Evolutionary conservation across 2,888 invertebrate species (phyloP), one percentile per base, ranked within the genome.

Genomic region (Synergus gifuensis): DNA sequence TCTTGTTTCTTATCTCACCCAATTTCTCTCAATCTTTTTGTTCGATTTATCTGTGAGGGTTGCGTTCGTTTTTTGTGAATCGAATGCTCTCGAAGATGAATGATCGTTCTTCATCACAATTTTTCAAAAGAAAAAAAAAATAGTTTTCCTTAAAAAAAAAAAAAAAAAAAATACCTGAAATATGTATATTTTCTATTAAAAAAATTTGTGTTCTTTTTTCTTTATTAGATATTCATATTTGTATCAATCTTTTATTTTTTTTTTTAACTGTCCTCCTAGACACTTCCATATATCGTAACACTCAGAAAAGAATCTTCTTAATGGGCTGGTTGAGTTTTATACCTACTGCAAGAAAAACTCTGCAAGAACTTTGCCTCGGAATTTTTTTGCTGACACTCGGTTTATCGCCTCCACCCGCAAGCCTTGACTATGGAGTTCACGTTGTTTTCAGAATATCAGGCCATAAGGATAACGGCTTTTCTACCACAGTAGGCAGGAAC

Each of bases 391-490:
- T 28, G 62, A 28, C 62, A 62, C 28, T 62, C 28, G n/a, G 73
- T 73, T 73, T 73, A 54, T 73, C 54, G n/a, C 54, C 54, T 54
- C 7, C 73, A 73, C 36, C 28, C 40, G 46, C 49, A 73, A 28
- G 49, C 36, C 49, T 73, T 11, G n/a, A 58, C 36, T 73, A 58
- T 40, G 54, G 73, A 40, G 54, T 73, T 73, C 36, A 40, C 36
- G 28, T 73, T 73, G 73, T 73, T 58, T 54, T n/a, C 54, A 73
- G 49, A 40, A 36, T 36, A 73, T 73, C 73, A 54, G 54, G 73
- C 54, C 73, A 54, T 36, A 73, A 54, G 54, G 36, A 73, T 73
- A 73, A 73, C 54, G 73, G 73, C 49, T 73, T 73, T 73, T 73
- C 73, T 58, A 73, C 54, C 49, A 49, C 54, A 73, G 73, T 73